phyloP scores from a whole-genome alignment of 1,140 invertebrate species.

The Cyphomyrmex costatus region DNA sequence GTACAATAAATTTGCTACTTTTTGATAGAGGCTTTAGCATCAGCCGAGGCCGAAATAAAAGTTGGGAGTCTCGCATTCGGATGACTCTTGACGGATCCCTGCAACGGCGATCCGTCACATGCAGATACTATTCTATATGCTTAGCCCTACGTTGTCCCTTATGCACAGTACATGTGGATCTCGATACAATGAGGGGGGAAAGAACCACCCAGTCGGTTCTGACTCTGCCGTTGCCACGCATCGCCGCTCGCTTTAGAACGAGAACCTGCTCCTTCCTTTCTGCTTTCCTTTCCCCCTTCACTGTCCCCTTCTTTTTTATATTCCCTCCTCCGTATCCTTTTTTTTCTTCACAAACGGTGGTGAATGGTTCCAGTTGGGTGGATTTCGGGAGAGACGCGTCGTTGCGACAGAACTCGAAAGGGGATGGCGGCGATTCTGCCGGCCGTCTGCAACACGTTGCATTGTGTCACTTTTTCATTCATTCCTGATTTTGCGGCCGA shows the following conservation, averaged over 20 bases:
- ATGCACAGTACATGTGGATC: constrained; percentile 34
- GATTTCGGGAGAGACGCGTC: constrained; percentile 44
- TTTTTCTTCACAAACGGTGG: constrained; percentile 59
- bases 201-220: constrained; percentile 67
- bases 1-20: constrained; percentile 54
- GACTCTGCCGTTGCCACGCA: constrained; percentile 79
- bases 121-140: constrained; percentile 82
- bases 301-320: constrained; percentile 71
- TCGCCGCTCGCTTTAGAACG: constrained; percentile 84
- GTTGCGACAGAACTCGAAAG: constrained; percentile 41
- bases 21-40: constrained; percentile 31
- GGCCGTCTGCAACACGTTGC: constrained; percentile 71
- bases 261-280: constrained; percentile 78
- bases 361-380: constrained; percentile 71
- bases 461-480: constrained; percentile 86
- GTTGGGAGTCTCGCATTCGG: constrained; percentile 29
- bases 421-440: constrained; percentile 70
- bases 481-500: constrained; percentile 86
- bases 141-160: constrained; percentile 46
- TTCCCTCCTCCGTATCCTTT: constrained; percentile 66
- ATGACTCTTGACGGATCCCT: constrained; percentile 79
- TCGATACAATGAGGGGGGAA: constrained; percentile 71
- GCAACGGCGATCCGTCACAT: constrained; percentile 81
- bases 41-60: constrained; percentile 38
- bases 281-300: constrained; percentile 63